Percentiles rank a stretch among this genome's conserved stretches.
phyloP scores from a whole-genome alignment of 1,140 invertebrate species.

The Holcopasites calliopsidis region DNA sequence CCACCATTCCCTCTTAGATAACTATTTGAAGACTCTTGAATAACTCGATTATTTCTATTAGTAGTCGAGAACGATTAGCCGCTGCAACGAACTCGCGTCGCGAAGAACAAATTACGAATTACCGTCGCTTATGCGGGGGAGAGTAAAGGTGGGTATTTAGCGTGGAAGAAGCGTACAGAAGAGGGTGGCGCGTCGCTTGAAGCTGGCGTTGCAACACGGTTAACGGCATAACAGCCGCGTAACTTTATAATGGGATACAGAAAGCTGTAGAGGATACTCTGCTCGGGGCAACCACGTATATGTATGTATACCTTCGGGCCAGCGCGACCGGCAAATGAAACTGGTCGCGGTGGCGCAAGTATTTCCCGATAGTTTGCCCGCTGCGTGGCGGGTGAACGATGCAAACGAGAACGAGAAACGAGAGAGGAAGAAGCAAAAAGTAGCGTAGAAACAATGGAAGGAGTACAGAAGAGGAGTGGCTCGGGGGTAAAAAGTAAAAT shows the following conservation, averaged over 20 bases:
- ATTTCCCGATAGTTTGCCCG: conserved; percentile 41
- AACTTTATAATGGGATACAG: conserved; percentile 57
- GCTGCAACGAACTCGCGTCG: neutral
- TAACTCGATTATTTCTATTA: too few species aligned
- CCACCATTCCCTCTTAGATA: too few species aligned
- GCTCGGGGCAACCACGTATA: too few species aligned
- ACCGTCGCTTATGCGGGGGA: neutral
- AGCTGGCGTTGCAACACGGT: conserved; percentile 18
- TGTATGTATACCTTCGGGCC: conserved; percentile 8
- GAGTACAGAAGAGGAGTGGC: neutral
- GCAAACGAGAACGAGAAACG: neutral
- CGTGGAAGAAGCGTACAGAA: neutral
- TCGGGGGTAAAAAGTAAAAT: neutral
- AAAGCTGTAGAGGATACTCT: conserved; percentile 2
- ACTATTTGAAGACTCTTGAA: too few species aligned
- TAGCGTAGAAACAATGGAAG: neutral
- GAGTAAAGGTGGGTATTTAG: too few species aligned
- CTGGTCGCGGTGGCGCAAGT: conserved; percentile 14
- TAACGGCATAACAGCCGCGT: conserved; percentile 42
- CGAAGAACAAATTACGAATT: conserved; percentile 12
- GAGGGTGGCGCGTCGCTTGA: neutral
- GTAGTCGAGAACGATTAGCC: too few species aligned
- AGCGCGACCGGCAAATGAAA: conserved; percentile 21
- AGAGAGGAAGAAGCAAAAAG: too few species aligned
- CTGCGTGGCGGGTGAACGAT: neutral